Conservation (phyloP, 2,113 vertebrate species). For the Zeus faber region DNA sequence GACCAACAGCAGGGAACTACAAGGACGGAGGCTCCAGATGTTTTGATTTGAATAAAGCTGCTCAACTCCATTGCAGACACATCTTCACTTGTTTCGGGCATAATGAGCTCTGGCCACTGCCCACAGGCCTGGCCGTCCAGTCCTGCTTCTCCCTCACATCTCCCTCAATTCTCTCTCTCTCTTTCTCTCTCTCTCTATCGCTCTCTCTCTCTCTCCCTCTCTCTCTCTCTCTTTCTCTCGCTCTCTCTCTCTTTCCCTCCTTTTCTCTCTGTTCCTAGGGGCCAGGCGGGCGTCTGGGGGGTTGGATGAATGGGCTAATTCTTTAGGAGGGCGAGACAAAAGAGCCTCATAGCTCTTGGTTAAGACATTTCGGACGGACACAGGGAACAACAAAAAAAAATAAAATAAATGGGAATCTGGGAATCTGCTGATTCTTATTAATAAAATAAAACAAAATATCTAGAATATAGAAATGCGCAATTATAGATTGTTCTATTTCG, state of each 20-base stretch:
- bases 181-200: constrained; percentile 4
- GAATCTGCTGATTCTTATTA: neutral
- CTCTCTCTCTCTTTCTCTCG: constrained; percentile 44
- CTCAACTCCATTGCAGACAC: constrained; percentile 89
- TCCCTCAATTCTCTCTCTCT: constrained; percentile 28
- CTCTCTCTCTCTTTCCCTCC: constrained; percentile 46
- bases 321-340: constrained; percentile 88
- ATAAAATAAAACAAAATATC: no score
- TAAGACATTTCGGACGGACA: constrained; percentile 3
- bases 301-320: constrained; percentile 88
- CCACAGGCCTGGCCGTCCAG: constrained; percentile 69
- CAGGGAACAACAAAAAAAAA: no score
- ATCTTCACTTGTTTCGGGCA: constrained; percentile 88
- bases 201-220: neutral
- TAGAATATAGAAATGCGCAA: no score
- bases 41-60: constrained; percentile 84
- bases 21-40: constrained; percentile 65
- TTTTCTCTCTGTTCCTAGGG: constrained; percentile 82
- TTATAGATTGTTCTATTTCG: no score
- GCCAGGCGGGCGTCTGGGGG: constrained; percentile 82
- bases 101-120: constrained; percentile 80
- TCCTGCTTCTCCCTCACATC: constrained; percentile 6
- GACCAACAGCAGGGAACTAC: no score
- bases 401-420: constrained; percentile 5
- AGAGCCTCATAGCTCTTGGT: constrained; percentile 67